A percentile compares a stretch with the other conserved stretches of the same genome.
phyloP scores from a whole-genome alignment of 2,888 invertebrate species.

The Muschampia plurimacula region DNA sequence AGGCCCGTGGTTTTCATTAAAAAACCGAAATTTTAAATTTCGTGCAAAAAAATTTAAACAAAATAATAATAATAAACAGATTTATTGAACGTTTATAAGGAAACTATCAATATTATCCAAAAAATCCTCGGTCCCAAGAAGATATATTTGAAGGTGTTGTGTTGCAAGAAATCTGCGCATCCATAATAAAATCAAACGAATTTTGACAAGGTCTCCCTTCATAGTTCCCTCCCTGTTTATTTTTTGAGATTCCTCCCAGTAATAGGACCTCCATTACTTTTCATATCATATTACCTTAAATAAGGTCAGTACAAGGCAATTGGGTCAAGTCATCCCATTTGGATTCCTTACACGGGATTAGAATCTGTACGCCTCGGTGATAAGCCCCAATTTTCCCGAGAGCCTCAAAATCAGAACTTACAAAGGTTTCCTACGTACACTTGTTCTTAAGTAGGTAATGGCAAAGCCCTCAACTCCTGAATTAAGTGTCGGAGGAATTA shows the following conservation, averaged over 20 bases:
- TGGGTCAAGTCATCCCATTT: conserved; percentile 31
- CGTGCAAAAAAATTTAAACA: no score
- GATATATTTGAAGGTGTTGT: no score
- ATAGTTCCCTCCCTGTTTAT: conserved; percentile 23
- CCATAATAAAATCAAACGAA: neutral
- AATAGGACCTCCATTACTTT: conserved; percentile 29
- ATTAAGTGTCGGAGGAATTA: conserved; percentile 17
- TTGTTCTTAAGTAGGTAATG: conserved; percentile 34
- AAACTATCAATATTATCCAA: no score
- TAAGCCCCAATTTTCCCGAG: conserved; percentile 16
- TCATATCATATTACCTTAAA: conserved; percentile 37
- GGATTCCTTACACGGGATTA: conserved; percentile 4
- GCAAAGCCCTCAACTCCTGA: conserved; percentile 11
- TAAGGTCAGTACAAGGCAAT: conserved; percentile 33
- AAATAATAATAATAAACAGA: no score
- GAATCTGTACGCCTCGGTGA: neutral
- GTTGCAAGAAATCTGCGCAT: neutral
- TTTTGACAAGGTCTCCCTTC: neutral
- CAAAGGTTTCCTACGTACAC: conserved; percentile 19
- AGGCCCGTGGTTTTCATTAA: no score
- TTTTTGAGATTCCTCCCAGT: conserved; percentile 26
- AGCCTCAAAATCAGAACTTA: conserved; percentile 11
- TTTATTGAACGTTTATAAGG: no score
- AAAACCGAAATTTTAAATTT: no score
- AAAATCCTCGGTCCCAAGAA: no score